Evolutionary conservation across 2,797 vertebrate species (phyloP).

Genomic region (Pseudochirops corinnae): DNA sequence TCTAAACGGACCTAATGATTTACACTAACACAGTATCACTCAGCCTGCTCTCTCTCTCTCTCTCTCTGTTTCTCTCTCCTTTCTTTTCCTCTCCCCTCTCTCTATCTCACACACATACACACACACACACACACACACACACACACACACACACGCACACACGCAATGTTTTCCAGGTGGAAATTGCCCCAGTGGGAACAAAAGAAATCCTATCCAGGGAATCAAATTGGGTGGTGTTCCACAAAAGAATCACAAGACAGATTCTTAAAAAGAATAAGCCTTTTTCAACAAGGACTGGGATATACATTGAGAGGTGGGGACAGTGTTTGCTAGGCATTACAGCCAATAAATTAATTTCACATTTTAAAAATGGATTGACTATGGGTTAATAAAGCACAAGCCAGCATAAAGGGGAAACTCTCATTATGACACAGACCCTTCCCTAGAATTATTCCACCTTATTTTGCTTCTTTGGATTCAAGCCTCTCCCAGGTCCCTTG

Average conservation of each 20-base stretch:
- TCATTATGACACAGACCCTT: conserved; percentile 51
- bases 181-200: neutral
- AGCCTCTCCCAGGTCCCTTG: conserved; percentile 39
- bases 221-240: conserved; percentile 9
- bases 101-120: accelerated
- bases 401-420: conserved; percentile 52
- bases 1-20: neutral
- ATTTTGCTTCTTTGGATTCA: conserved; percentile 58
- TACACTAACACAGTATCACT: neutral
- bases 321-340: conserved; percentile 50
- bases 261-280: conserved; percentile 56
- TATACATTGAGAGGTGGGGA: neutral
- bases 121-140: neutral
- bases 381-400: conserved; percentile 41
- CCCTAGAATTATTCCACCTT: conserved; percentile 41
- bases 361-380: conserved; percentile 54
- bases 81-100: too few relatives aligned
- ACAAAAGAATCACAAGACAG: conserved; percentile 48
- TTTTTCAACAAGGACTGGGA: conserved; percentile 54
- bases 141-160: neutral
- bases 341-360: conserved; percentile 74
- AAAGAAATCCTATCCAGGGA: neutral
- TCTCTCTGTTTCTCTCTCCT: neutral
- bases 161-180: accelerated
- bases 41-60: neutral